phyloP scores from a whole-genome alignment of 2,113 vertebrate genomes.

The Haemorhous mexicanus region DNA sequence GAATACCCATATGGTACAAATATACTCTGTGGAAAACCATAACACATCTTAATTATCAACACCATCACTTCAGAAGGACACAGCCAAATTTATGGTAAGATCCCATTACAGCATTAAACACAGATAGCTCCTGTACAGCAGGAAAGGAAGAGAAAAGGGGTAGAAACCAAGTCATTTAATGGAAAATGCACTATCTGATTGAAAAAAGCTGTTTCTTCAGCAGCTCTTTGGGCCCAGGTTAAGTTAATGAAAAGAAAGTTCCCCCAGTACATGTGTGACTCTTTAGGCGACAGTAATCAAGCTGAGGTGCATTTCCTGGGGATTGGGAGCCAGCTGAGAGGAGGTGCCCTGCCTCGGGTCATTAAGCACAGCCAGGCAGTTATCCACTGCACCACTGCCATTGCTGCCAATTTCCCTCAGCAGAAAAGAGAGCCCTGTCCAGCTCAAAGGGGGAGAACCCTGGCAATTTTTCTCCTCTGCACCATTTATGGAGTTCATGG shows the following conservation, averaged over 20 bases:
- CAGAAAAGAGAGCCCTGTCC: neutral
- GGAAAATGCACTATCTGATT: constrained; percentile 45
- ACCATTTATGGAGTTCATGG: neutral
- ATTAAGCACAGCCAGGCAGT: constrained; percentile 43
- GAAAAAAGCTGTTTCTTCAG: constrained; percentile 42
- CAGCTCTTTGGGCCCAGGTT: neutral
- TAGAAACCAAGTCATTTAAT: constrained; percentile 1
- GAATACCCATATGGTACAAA: neutral
- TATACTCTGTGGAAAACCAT: neutral
- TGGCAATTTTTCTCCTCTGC: accelerated
- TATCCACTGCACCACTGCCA: neutral
- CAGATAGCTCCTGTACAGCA: constrained; percentile 13
- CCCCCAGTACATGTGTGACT: constrained; percentile 6
- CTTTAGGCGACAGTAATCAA: constrained; percentile 46
- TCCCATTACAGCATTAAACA: neutral
- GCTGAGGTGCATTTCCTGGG: constrained; percentile 50
- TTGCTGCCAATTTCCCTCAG: neutral
- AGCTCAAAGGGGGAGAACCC: neutral
- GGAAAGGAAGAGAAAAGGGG: constrained; percentile 12
- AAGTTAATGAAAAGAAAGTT: constrained; percentile 56
- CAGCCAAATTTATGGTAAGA: neutral
- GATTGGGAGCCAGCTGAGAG: constrained; percentile 59
- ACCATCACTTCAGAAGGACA: neutral
- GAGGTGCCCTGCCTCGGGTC: neutral
- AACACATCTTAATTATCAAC: neutral